These are phyloP conservation scores for Tricholauxania praeusta DNA, from an alignment of 2,888 invertebrate genomes.

Conservation along the genomic window DNA sequence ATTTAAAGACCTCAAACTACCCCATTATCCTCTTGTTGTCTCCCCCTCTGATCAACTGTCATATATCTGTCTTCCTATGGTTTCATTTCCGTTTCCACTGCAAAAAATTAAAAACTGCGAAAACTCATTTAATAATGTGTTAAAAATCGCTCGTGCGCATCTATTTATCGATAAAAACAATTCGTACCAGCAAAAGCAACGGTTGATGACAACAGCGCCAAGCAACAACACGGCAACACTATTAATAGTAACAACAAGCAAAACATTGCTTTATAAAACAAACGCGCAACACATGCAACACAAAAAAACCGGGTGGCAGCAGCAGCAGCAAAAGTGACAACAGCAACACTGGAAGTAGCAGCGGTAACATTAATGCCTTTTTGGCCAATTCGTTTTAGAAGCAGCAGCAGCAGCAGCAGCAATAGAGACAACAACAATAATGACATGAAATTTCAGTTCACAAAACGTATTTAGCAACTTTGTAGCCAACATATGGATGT, in stretches of 20 bases:
- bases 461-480: conserved; percentile 61
- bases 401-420: conserved; percentile 5
- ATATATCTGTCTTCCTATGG: too few relatives aligned
- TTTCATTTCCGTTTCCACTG: conserved; percentile 1
- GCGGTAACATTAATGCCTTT: neutral
- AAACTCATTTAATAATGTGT: conserved; percentile 46
- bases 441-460: conserved; percentile 58
- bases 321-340: conserved; percentile 25
- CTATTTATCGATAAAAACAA: conserved; percentile 32
- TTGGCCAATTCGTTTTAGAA: neutral
- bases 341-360: conserved; percentile 27
- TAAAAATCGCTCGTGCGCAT: conserved; percentile 41
- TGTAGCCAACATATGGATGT: conserved; percentile 57
- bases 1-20: neutral
- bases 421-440: conserved; percentile 43
- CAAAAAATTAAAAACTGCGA: conserved; percentile 1
- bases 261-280: too few relatives aligned
- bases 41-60: neutral
- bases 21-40: neutral
- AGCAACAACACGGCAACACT: conserved; percentile 22
- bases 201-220: conserved; percentile 24
- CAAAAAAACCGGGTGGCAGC: conserved; percentile 6
- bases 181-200: conserved; percentile 18
- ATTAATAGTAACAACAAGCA: neutral
- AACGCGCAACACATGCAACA: conserved; percentile 23